Base-by-base conservation (phyloP, 2,888 invertebrate genomes). In the Apantesis nais region DNA sequence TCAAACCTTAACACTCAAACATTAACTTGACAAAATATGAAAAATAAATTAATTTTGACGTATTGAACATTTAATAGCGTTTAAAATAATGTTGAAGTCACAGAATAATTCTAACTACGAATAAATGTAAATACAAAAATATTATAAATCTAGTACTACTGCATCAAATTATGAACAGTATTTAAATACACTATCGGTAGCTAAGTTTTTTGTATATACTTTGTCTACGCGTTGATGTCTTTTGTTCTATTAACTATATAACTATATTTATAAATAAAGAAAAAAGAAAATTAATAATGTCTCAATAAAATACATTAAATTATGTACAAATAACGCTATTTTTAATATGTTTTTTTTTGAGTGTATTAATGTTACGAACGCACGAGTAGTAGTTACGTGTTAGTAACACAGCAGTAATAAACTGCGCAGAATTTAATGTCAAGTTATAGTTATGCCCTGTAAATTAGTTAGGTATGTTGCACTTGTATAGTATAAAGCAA, bases 141-240 rank as follows among this genome's bases (percentile, higher is more conserved):
- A 31, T 16, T 39, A 25, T 11, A 4, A 34, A 4, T 55, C 8
- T 16, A n/a, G 22, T 48, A 48, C 9, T 55, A 19, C 34, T 37
- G 29, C 22, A 41, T n/a, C 9, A 34, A 67, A 34, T 37, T 31
- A 1, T 62, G 7, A 14, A 4, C 29, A 44, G 8, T 0, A n/a
- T 7, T 37, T n/a, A 19, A 44, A 39, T 34, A 44, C 16, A n/a
- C 11, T 62, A 48, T 37, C 19, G 29, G 29, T 58, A 60, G 9
- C 22, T 39, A 41, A n/a, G 39, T 9, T 60, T 22, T 52, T 37
- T 68, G 37, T 39, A 25, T 25, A 61, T n/a, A n/a, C 25, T 67
- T 39, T 25, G 31, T 69, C 60, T 74, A 81, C 88, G 89, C 93
- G 93, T 93, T 92, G 90, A 93, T 91, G 92, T 93, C 93, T 92